Evolutionary conservation across 2,113 vertebrate species (phyloP).

Genomic region (Anoura caudifer): DNA sequence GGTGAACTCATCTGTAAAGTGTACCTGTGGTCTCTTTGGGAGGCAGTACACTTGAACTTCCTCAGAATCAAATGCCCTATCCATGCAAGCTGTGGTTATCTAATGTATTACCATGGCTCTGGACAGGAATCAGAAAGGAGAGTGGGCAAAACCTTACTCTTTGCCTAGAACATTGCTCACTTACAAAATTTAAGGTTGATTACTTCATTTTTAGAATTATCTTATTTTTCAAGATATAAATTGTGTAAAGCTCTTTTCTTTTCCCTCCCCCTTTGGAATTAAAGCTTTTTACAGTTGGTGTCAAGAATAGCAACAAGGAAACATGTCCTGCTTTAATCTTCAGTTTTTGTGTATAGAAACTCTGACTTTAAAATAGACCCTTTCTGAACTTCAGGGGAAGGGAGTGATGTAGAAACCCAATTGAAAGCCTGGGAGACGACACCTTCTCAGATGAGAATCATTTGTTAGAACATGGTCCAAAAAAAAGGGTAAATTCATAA

Average conservation of each 20-base stretch:
- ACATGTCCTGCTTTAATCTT: slow-evolving; percentile 49
- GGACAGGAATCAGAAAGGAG: neutral
- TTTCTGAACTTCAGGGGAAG: slow-evolving; percentile 28
- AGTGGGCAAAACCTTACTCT: neutral
- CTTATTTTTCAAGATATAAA: neutral
- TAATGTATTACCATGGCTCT: neutral
- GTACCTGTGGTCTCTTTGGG: neutral
- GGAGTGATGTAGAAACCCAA: neutral
- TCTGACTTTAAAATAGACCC: slow-evolving; percentile 15
- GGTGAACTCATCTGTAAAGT: neutral
- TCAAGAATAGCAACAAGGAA: slow-evolving; percentile 2
- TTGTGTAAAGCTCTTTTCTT: neutral
- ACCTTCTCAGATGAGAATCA: neutral
- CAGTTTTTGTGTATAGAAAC: slow-evolving; percentile 30
- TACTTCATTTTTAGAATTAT: slow-evolving; percentile 48
- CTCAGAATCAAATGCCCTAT: neutral
- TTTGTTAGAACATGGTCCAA: neutral
- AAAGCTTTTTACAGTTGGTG: slow-evolving; percentile 20
- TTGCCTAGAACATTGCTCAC: neutral
- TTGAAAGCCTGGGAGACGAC: slow-evolving; percentile 16
- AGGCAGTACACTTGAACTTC: neutral
- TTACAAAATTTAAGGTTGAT: neutral
- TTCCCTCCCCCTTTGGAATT: neutral
- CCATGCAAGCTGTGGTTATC: neutral
- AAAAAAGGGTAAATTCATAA: neutral